Evolutionary conservation across 2,113 vertebrate genomes (phyloP), one percentile per base, ranked within the genome.

Genomic region (Coptodon rendalli): DNA sequence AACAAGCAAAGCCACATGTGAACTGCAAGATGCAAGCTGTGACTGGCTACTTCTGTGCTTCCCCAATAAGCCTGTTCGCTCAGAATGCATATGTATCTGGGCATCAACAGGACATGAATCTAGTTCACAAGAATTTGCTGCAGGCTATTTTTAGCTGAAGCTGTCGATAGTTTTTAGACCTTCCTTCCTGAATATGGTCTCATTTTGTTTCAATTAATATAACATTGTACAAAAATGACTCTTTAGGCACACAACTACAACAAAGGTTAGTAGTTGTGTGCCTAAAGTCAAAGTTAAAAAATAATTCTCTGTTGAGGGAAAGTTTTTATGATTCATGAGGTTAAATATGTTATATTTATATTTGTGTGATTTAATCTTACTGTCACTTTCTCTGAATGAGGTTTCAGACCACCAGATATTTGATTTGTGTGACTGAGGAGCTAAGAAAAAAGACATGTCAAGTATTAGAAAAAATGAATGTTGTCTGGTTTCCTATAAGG

Each of bases 61-160:
- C 57, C 87, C 87, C 61, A 3, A 66, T 6, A 6, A 8, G 14
- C 48, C 13, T 27, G 53, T 79, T 90, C 89, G 81, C 52, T 78
- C 81, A 86, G 84, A 89, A 86, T 8, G 36, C 22, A 3, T 13
- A 45, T 12, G 52, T 14, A 10, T 73, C 6, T 57, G 43, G 36
- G 29, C 40, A 61, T 83, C 50, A 89, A 94, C 94, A 94, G 92
- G 92, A 93, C 86, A 86, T 80, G 61, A 7, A 63, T 36, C 61
- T 7, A 14, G 19, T n/a, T 16, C 48, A 81, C 29, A 40, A 50
- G 16, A 85, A 16, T 24, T 16, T 9, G 27, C 14, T 6, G 4
- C 8, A 5, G 31, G 79, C 40, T 92, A 85, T 76, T 85, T 88
- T 89, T 89, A 93, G 6, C 34, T 31, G 1, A 40, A 12, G 79